A percentile compares a stretch with the other conserved stretches of the same genome.
Conservation (phyloP, 2,113 vertebrate species). For the Chloropsis hardwickii region DNA sequence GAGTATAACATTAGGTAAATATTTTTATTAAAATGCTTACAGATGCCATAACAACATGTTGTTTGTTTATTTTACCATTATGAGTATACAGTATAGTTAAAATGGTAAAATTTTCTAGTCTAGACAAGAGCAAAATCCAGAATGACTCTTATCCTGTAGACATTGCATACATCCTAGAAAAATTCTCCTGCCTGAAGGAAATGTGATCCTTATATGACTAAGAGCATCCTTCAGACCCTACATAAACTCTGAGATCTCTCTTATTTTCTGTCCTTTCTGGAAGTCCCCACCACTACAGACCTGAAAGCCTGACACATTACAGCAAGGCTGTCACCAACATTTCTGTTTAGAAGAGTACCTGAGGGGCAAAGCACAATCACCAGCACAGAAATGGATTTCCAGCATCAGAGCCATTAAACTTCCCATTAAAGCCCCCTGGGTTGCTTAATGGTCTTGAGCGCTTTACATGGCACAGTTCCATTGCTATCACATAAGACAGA, state of each 20-base stretch:
- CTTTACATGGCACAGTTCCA: not conserved
- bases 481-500: not conserved
- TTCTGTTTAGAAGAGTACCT: not conserved
- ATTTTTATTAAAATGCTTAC: not conserved
- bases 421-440: not conserved
- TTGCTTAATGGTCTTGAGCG: slow-evolving; percentile 9
- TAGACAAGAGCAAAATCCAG: not conserved
- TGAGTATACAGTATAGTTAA: not conserved
- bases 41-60: not conserved
- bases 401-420: not conserved
- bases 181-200: not conserved
- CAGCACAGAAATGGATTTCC: not conserved
- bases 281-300: not conserved
- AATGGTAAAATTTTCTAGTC: not conserved
- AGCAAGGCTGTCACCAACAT: not conserved
- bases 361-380: not conserved
- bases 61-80: not conserved
- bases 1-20: not conserved
- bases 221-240: not conserved
- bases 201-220: not conserved
- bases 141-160: not conserved
- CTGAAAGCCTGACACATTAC: not conserved
- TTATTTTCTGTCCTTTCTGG: not conserved
- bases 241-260: not conserved
- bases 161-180: not conserved